Base-by-base conservation (phyloP, 2,888 invertebrate species). In the Heliconius ismenius region DNA sequence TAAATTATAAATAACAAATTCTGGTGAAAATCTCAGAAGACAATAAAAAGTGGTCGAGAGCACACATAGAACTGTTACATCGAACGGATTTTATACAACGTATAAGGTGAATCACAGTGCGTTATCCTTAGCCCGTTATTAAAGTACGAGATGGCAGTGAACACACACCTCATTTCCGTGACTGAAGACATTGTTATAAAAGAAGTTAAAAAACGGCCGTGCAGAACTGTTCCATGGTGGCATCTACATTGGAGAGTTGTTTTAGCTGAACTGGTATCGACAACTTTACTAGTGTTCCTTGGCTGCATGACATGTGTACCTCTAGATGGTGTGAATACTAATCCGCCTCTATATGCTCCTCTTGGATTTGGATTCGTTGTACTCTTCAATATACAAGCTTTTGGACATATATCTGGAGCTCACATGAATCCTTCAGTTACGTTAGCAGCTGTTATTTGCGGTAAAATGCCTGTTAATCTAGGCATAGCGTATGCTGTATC, bases 351-450 rank as follows among this genome's bases (percentile, higher is more conserved):
- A 78, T 95, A 95, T 81, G 84, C 90, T 0, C 91, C 95, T 0
- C 82, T 96, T 4, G 92, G 95, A 64, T 97, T 97, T 83, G 97
- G 97, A 74, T 90, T 97, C 62, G 95, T 95, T 1, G 96, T 97
- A 70, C 92, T 96, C 88, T 91, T 96, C 63, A 93, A 96, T 80
- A 95, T 97, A 73, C 96, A 96, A 95, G 95, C 95, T 77, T 96
- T 97, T 81, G 97, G 97, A 4, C 97, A 97, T 84, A 95, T 97
- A 69, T 97, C 97, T 54, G 97, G 96, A 32, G 96, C 97, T 0
- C 97, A 96, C 85, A 91, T 97, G 84, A 97, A 97, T 88, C 97
- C 97, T 0, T 95, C 96, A 0, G 96, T 97, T 4, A 96, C 97
- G 0, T 85, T 96, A 4, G 95, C 95, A 1, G 95, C 96, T 0